phyloP scores from a whole-genome alignment of 1,140 invertebrate genomes.

The Pogonognathellus flavescens region DNA sequence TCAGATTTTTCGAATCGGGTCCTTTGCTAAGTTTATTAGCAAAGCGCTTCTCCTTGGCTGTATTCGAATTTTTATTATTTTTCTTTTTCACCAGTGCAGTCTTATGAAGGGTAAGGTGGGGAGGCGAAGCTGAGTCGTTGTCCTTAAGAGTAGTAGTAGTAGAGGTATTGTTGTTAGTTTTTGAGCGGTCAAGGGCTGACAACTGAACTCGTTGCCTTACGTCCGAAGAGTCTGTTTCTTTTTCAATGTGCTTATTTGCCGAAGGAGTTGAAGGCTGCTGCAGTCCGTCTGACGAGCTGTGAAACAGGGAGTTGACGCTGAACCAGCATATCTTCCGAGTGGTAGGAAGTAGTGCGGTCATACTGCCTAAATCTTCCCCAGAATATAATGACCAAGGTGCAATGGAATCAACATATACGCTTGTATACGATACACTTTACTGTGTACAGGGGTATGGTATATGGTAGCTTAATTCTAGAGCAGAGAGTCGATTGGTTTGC shows the following conservation, averaged over 20 bases:
- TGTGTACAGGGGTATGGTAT: neutral
- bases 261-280: neutral
- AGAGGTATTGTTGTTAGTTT: neutral
- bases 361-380: constrained; percentile 23
- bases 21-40: neutral
- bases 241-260: neutral
- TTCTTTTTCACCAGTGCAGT: neutral
- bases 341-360: constrained; percentile 53
- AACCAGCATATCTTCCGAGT: constrained; percentile 55
- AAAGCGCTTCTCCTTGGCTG: neutral
- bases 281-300: constrained; percentile 16
- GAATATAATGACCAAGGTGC: neutral
- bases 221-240: neutral
- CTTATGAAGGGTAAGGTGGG: neutral
- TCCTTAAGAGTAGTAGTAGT: neutral
- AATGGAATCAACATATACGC: neutral
- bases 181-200: neutral
- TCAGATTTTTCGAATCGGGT: neutral
- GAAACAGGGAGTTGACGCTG: constrained; percentile 45
- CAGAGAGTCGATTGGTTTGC: neutral
- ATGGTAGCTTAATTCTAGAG: neutral
- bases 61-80: neutral
- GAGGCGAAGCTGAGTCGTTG: too few species aligned
- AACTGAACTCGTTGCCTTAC: neutral
- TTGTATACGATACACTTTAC: neutral